These are phyloP conservation scores for Brachionus sp. DNA, from an alignment of 1,140 invertebrate species.

Conservation along the genomic window DNA sequence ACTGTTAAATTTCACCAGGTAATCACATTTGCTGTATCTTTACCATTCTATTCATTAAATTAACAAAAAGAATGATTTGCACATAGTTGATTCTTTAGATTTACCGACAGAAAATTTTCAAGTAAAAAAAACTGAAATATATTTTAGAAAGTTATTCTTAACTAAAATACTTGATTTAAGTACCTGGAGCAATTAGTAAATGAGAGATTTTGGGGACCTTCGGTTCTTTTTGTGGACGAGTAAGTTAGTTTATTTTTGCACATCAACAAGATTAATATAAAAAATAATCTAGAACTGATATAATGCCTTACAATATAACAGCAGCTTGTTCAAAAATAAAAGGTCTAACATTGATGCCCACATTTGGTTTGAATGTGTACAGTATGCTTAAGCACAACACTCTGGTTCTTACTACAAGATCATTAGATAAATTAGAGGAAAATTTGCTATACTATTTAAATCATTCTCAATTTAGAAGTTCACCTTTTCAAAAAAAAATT, in stretches of 20 bases:
- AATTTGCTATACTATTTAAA: constrained; percentile 23
- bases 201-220: constrained; percentile 84
- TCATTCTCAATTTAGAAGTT: constrained; percentile 26
- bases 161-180: constrained; percentile 48
- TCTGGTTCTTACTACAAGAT: constrained; percentile 38
- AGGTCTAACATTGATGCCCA: constrained; percentile 89
- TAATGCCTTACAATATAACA: constrained; percentile 80
- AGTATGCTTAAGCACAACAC: constrained; percentile 45
- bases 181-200: constrained; percentile 77
- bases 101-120: constrained; percentile 74
- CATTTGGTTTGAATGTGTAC: constrained; percentile 65
- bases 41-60: neutral
- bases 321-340: constrained; percentile 71
- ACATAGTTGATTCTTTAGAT: constrained; percentile 80
- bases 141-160: constrained; percentile 36
- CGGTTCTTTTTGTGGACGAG: constrained; percentile 85
- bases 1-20: constrained; percentile 82
- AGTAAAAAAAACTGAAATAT: constrained; percentile 52
- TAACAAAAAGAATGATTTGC: constrained; percentile 74
- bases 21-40: neutral
- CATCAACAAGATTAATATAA: constrained; percentile 52
- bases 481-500: constrained; percentile 32
- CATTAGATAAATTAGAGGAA: constrained; percentile 30
- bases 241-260: constrained; percentile 59
- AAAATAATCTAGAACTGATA: constrained; percentile 64